phyloP scores from a whole-genome alignment of 2,888 invertebrate species.

The Coleophora deauratella region DNA sequence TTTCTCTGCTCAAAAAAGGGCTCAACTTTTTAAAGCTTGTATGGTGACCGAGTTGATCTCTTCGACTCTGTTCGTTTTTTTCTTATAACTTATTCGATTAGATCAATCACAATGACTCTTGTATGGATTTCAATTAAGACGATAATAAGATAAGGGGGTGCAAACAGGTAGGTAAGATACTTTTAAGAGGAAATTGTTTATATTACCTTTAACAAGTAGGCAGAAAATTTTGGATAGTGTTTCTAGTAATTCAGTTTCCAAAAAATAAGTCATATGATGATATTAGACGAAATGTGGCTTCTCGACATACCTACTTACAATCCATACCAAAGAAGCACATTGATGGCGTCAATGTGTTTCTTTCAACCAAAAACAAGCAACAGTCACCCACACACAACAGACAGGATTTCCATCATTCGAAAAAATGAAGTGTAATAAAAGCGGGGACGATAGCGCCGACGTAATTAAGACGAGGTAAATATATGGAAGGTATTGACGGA shows the following conservation, averaged over 20 bases:
- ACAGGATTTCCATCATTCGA: constrained; percentile 42
- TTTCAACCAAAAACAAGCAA: no score
- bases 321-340: no score
- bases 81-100: constrained; percentile 66
- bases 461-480: constrained; percentile 69
- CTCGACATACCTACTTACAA: no score
- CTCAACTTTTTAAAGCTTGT: constrained; percentile 66
- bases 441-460: constrained; percentile 46
- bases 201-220: constrained; percentile 13
- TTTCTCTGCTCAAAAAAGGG: constrained; percentile 55
- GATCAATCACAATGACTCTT: constrained; percentile 67
- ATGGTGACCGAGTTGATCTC: constrained; percentile 56
- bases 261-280: no score
- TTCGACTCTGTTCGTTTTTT: constrained; percentile 56
- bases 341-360: no score
- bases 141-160: constrained; percentile 58
- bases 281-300: no score
- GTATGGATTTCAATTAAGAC: constrained; percentile 64
- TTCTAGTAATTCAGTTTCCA: no score
- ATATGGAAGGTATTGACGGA: constrained; percentile 67
- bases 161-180: constrained; percentile 26
- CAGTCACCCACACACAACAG: constrained; percentile 16
- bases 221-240: no score
- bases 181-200: constrained; percentile 14
- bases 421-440: constrained; percentile 58